Evolutionary conservation across 35 echinoderm and acorn worm species (phyloP), one percentile per base, ranked within the genome.

Genomic region (Stichopus chloronotus): DNA sequence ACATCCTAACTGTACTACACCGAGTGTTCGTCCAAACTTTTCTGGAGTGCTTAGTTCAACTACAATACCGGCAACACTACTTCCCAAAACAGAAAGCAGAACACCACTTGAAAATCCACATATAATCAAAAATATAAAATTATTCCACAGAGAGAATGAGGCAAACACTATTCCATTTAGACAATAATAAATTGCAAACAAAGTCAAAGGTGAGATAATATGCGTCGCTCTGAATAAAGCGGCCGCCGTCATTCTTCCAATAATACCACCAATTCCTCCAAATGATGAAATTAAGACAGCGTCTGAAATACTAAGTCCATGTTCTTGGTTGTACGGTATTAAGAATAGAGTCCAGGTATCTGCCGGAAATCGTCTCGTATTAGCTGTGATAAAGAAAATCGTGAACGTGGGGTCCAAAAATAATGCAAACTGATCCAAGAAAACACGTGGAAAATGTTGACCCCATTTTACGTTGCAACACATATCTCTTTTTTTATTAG

Each of bases 341-440:
- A 81, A 53, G 43, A 81, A 81, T 52, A 81, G 43, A 81, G 78
- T 81, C 78, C 78, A 81, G 14, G 78, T 13, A 25, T 81, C 53
- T 7, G 20, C 8, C 4, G 25, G 53, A 81, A 81, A 81, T 52
- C 53, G 21, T 25, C 78, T 81, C 25, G 53, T 25, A 25, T 81
- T 81, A 10, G 78, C 78, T 13, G 78, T 81, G 10, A 81, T 14
- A 43, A 81, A 81, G 78, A 81, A 81, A 8, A 81, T 25, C 14
- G 22, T 25, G 78, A 81, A 81, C 5, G 24, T 53, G 10, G 43
- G 7, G 17, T 76, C 24, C 6, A 8, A 7, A 5, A 78, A 25
- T 7, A 78, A 9, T 21, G 12, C n/a, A 10, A 83, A 20, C 25
- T 55, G 10, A 19, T 56, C 10, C 52, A 12, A 13, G 25, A 83